These are phyloP conservation scores for Cepaea nemoralis DNA, from an alignment of 1,140 invertebrate species.

Conservation along the genomic window DNA sequence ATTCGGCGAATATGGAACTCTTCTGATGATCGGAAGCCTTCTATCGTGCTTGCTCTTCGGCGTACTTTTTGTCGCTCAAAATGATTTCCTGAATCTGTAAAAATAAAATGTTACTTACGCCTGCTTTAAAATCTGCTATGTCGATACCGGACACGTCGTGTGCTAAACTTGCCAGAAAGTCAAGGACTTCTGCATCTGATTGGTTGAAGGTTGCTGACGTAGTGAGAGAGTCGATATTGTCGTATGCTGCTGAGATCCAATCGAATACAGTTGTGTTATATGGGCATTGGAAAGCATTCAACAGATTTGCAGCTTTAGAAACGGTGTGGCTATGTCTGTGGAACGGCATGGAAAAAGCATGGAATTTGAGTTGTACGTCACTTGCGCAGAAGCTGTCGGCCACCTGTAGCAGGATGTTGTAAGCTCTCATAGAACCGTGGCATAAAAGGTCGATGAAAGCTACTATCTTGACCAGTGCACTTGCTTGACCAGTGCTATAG, in stretches of 20 bases:
- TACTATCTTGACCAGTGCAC: constrained; percentile 42
- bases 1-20: too few species aligned
- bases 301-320: constrained; percentile 44
- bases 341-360: constrained; percentile 53
- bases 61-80: too few species aligned
- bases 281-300: not conserved
- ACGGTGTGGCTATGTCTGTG: constrained; percentile 50
- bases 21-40: too few species aligned
- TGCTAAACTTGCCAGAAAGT: constrained; percentile 2
- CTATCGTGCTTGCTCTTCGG: too few species aligned
- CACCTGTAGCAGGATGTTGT: constrained; percentile 41
- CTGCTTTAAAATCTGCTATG: not conserved
- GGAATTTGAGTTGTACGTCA: constrained; percentile 36
- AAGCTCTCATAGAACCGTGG: constrained; percentile 43
- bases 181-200: constrained; percentile 38
- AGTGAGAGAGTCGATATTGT: constrained; percentile 42
- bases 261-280: not conserved
- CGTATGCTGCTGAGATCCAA: constrained; percentile 48
- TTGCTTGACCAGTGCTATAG: constrained; percentile 33
- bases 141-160: not conserved
- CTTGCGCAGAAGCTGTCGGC: constrained; percentile 45
- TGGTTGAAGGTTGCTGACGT: constrained; percentile 43
- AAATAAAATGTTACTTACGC: too few species aligned
- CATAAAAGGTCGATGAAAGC: constrained; percentile 48
- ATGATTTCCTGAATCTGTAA: too few species aligned